Base-by-base conservation (phyloP, 2,888 invertebrate species). In the Helobdella robusta region DNA sequence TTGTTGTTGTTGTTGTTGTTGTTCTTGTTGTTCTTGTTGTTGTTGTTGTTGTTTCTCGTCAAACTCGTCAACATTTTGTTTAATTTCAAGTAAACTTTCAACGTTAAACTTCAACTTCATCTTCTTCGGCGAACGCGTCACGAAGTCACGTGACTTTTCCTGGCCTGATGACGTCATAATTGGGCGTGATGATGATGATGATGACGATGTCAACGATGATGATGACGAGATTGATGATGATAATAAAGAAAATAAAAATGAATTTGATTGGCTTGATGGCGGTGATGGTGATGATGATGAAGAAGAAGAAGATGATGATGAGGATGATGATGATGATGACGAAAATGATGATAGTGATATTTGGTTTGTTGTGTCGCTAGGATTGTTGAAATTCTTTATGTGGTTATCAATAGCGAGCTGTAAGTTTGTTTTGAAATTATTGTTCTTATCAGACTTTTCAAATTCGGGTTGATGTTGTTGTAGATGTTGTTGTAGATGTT, bases 261-360 rank as follows among this genome's bases (percentile, higher is more conserved):
- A 52, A 32, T 11, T 50, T 63, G 34, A 63, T 63, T 15, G 52
- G 28, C 30, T 30, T 63, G 50, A 36, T 52, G 30, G 20, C 34
- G 63, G 15, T n/a, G 52, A 63, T 34, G 63, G 34, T 52, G 63
- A 48, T 35, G 63, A 36, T 34, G 63, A 30, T n/a, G 30, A 30
- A 20, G 60, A n/a, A 11, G 23, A 40, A 1, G 40, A 44, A 2
- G 40, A 44, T 1, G 60, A 60, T 18, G 60, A 60, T 36, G 60
- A 36, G 18, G 40, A 44, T n/a, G 60, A 35, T 20, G 60, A 60
- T 4, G 40, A 60, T 25, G 60, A 36, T 23, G 20, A n/a, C n/a
- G n/a, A n/a, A n/a, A n/a, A n/a, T n/a, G n/a, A n/a, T n/a, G n/a
- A n/a, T n/a, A n/a, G n/a, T n/a, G 58, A 32, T 8, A 25, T 6